Conservation (phyloP, 2,113 vertebrate species). For the Scopus umbretta region DNA sequence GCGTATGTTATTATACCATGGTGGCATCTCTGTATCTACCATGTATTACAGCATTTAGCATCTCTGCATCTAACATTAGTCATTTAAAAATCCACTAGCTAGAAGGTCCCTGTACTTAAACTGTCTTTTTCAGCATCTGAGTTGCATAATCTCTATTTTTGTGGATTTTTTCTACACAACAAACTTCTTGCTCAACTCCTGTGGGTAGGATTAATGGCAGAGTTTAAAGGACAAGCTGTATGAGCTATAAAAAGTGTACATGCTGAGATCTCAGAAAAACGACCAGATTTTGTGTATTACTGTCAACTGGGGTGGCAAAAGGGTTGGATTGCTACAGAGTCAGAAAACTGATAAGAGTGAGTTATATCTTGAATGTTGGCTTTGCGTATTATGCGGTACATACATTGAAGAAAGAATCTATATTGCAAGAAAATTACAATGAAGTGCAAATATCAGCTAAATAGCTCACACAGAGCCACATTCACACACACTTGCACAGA, state of each 20-base stretch:
- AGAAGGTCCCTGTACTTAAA: not conserved
- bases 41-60: not conserved
- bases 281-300: constrained; percentile 14
- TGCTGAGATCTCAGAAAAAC: constrained; percentile 48
- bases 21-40: not conserved
- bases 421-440: not conserved
- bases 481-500: not conserved
- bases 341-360: not conserved
- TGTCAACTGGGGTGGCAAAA: not conserved
- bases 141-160: constrained; percentile 11
- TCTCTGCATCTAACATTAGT: not conserved
- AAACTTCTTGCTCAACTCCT: not conserved
- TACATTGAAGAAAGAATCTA: not conserved
- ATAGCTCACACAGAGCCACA: not conserved
- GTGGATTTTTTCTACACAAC: not conserved
- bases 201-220: constrained; percentile 52
- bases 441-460: not conserved
- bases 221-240: constrained; percentile 60
- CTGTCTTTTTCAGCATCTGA: not conserved
- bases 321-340: constrained; percentile 15
- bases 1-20: not conserved
- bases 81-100: not conserved
- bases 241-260: constrained; percentile 41
- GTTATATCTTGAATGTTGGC: not conserved
- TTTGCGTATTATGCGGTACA: not conserved